A percentile compares a stretch with the other conserved stretches of the same genome.
Conservation (phyloP, 2,113 vertebrate species). For the Maccullochella peelii region DNA sequence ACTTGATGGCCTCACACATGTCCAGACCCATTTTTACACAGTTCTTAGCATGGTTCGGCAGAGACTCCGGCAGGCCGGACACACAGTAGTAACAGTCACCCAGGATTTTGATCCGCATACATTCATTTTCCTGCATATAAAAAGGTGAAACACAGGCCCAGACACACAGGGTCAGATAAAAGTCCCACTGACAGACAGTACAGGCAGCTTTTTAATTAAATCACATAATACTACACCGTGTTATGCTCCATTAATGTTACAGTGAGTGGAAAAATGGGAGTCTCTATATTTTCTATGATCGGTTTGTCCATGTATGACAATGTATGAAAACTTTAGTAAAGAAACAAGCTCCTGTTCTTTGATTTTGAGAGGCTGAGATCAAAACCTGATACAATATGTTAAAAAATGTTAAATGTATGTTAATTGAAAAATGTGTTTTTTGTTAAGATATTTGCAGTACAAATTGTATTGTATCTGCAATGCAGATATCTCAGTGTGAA, state of each 20-base stretch:
- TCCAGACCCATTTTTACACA: conserved; percentile 99
- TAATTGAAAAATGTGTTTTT: background rate
- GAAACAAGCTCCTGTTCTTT: background rate
- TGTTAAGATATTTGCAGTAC: background rate
- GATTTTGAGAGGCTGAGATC: background rate
- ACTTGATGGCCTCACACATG: conserved; percentile 99
- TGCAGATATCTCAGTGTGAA: background rate
- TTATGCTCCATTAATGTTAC: background rate
- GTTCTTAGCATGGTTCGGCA: conserved; percentile 96
- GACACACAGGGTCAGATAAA: background rate
- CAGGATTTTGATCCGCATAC: conserved; percentile 98
- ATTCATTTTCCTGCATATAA: conserved; percentile 93
- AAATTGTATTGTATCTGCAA: background rate
- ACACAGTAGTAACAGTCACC: conserved; percentile 99
- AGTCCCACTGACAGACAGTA: background rate
- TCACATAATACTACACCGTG: background rate
- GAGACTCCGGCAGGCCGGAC: conserved; percentile 94
- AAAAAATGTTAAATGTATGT: no score
- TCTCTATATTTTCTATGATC: background rate
- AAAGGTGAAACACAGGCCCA: conserved; percentile 15
- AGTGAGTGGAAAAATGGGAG: background rate
- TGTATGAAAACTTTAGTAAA: background rate
- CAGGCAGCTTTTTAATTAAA: background rate
- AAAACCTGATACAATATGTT: background rate
- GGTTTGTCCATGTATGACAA: background rate